Evolutionary conservation across 2,888 invertebrate genomes (phyloP), one percentile per base, ranked within the genome.

Genomic region (Luperina nickerlii): DNA sequence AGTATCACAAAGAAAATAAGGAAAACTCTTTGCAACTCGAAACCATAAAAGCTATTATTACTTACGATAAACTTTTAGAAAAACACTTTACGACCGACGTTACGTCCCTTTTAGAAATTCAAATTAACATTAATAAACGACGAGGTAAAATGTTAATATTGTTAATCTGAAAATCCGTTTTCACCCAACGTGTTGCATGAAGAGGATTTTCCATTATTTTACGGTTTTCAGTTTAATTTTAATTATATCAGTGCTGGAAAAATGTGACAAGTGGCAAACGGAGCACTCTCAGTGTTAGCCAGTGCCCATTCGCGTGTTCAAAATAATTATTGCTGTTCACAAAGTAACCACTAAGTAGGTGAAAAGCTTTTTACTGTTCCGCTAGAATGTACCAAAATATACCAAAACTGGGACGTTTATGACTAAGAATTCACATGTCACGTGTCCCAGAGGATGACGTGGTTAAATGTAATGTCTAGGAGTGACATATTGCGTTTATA

Each of bases 321-420:
- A 83, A 87, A 87, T 87, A 86, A 86, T 88, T 78, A 89, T 70
- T 83, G 15, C 78, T 69, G 48, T 73, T 68, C 51, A 77, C 77
- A 81, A 79, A 80, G 80, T 81, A 85, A 84, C 74, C 62, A 84
- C 84, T 84, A 79, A 87, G 85, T 87, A 79, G 76, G 77, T 81
- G 65, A 85, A 88, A 89, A 86, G 87, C 84, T 82, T 90, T 90
- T 87, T 81, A 81, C 75, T 86, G 75, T 82, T 77, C 71, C 54
- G 38, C 75, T 70, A 69, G 24, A 76, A 76, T 71, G 69, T 48
- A 66, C 69, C 20, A 68, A 81, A 81, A 79, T 74, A 81, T 79
- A 71, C 51, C 24, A 65, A 65, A 65, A 60, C 15, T 48, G 62
- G 32, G 54, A 48, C 63, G 63, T 72, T 76, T 87, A 67, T 68